Base-by-base conservation (phyloP, 2,797 vertebrate species). In the Myotis planiceps region DNA sequence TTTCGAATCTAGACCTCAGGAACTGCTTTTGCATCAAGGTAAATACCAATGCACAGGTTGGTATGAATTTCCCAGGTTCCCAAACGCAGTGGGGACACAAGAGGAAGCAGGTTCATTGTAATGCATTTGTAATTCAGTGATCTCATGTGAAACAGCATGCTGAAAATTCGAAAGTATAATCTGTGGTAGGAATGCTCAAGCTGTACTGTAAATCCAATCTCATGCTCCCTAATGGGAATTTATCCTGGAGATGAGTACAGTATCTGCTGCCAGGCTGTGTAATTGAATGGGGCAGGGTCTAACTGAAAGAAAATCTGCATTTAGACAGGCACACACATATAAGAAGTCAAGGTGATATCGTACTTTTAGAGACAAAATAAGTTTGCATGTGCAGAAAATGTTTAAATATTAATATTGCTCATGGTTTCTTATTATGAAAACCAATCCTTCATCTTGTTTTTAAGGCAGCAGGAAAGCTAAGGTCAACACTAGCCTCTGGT, bases 371-470 rank as follows among this genome's bases (percentile, higher is more conserved):
- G 60, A 72, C 55, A 90, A 93, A 63, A 79, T 90, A 93, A 95
- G 76, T 92, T 90, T 93, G 69, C 32, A 74, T 51, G 21, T 74
- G 32, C 45, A 65, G 25, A 90, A 60, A 60, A 91, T 96, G 37
- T 84, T 95, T 92, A 93, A 96, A 90, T 95, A 93, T 96, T 95
- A 96, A 84, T 89, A 84, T 65, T 66, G 9, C n/a, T 95, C 75
- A 49, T 66, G 16, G 18, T 72, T 79, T 45, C 49, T 93, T 47
- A 69, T 81, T 79, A 65, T 71, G 69, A 93, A 85, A 58, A 87
- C 7, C 14, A 94, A 53, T 58, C 39, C 9, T 42, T 97, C 58
- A 92, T 34, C 29, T 66, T 92, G 34, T 63, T 96, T 95, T 91
- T 29, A 95, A 97, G 32, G 45, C 39, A 92, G 42, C 32, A 79